phyloP scores from a whole-genome alignment of 2,888 invertebrate species.

The Peribatodes rhomboidaria region DNA sequence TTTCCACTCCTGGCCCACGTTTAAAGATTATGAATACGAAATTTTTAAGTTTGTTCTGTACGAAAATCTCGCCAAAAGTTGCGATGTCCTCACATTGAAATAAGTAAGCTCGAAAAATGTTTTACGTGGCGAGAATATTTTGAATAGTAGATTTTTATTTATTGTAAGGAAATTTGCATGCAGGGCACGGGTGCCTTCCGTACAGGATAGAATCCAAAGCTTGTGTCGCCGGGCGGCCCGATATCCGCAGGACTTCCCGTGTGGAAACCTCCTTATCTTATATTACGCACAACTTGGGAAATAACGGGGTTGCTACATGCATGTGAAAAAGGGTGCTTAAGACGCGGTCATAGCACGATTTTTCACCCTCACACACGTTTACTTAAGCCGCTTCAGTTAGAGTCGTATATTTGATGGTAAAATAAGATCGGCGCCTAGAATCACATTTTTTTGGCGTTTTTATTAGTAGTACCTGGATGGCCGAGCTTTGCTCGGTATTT shows the following conservation, averaged over 20 bases:
- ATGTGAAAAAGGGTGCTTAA: constrained; percentile 5
- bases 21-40: constrained; percentile 29
- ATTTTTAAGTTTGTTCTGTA: constrained; percentile 19
- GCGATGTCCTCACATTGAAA: constrained; percentile 21
- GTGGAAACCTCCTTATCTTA: constrained; percentile 25
- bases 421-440: too few species aligned
- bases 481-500: too few species aligned
- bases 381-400: too few species aligned
- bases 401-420: too few species aligned
- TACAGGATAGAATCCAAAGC: constrained; percentile 29
- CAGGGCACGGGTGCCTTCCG: constrained; percentile 23
- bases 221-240: constrained; percentile 24
- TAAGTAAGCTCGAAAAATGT: constrained; percentile 24
- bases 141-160: constrained; percentile 25
- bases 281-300: constrained; percentile 17
- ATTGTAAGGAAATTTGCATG: constrained; percentile 29
- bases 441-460: too few species aligned
- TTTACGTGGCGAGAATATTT: constrained; percentile 28
- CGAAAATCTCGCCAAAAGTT: constrained; percentile 15
- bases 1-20: constrained; percentile 31
- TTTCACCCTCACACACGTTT: too few species aligned
- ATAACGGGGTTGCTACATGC: constrained; percentile 2
- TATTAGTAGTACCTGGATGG: too few species aligned
- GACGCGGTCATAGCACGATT: too few species aligned
- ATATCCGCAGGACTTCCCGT: constrained; percentile 34